Base-by-base conservation (phyloP, 2,888 invertebrate genomes). In the Diploptera punctata region DNA sequence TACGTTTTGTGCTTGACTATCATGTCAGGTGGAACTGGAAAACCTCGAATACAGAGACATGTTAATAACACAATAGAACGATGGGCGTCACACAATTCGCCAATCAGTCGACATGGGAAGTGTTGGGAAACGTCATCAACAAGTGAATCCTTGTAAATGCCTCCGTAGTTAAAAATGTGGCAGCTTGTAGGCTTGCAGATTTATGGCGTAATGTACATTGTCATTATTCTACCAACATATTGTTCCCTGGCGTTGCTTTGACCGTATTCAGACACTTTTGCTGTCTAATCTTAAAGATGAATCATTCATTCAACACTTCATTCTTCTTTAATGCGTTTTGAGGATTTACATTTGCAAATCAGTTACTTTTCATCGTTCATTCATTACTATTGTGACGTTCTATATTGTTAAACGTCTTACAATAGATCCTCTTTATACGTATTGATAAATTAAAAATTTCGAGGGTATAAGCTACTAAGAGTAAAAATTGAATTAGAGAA, bases 111-210 rank as follows among this genome's bases (percentile, higher is more conserved):
- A 26, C 26, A 31, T 16, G n/a, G 29, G 2, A 54, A 7, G 33
- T n/a, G n/a, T n/a, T n/a, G n/a, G n/a, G n/a, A n/a, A n/a, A 49
- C 2, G 19, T 49, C 49, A 49, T 18, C 18, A 49, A 7, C 18
- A 1, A 19, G 18, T 49, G 49, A 9, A 49, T 2, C n/a, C n/a
- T 54, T 26, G 24, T 54, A 26, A 3, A 26, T 3, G 19, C 7
- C 26, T 44, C 16, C 33, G 33, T 10, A 33, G 33, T 10, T 33
- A 10, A 65, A 65, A 44, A 65, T 65, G 65, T 65, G 44, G 65
- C 65, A 65, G 24, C 24, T 44, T 44, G 44, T 65, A 65, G 43
- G 44, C 38, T 31, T n/a, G n/a, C 3, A 44, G 43, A 44, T 65
- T 65, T 65, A 65, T 65, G 9, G 26, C 9, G 44, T 24, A 44